Evolutionary conservation across 2,888 invertebrate species (phyloP).

Genomic region (Lapara coniferarum): DNA sequence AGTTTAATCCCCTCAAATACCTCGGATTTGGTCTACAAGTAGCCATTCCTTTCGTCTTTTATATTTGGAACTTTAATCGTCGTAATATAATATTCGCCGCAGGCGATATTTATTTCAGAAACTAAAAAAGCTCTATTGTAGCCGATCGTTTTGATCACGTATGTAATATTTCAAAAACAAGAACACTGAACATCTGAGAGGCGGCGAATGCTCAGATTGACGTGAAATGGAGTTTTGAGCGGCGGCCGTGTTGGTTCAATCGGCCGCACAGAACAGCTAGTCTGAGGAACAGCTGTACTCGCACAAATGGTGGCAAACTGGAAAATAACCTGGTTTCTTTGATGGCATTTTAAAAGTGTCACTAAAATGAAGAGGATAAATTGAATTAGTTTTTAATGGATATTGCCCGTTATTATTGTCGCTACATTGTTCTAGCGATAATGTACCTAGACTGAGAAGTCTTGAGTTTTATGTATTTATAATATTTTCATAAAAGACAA

Average conservation of each 20-base stretch:
- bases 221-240: conserved; percentile 78
- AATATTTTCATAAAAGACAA: too few species aligned
- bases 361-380: conserved; percentile 34
- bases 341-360: conserved; percentile 22
- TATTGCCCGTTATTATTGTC: not conserved
- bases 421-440: too few species aligned
- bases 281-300: conserved; percentile 28
- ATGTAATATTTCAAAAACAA: not conserved
- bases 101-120: too few species aligned
- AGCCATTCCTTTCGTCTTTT: not conserved
- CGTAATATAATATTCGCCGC: too few species aligned
- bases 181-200: not conserved
- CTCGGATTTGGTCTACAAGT: not conserved
- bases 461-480: too few species aligned
- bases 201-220: conserved; percentile 41
- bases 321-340: conserved; percentile 50
- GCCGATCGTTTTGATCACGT: not conserved
- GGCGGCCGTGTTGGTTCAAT: conserved; percentile 62
- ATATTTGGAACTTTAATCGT: too few species aligned
- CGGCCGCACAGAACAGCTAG: conserved; percentile 47
- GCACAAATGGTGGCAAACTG: conserved; percentile 30
- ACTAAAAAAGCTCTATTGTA: too few species aligned
- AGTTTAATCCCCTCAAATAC: conserved; percentile 9
- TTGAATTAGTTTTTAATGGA: conserved; percentile 36
- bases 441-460: too few species aligned